phyloP scores from a whole-genome alignment of 2,888 invertebrate genomes.

The Clusia tigrina region DNA sequence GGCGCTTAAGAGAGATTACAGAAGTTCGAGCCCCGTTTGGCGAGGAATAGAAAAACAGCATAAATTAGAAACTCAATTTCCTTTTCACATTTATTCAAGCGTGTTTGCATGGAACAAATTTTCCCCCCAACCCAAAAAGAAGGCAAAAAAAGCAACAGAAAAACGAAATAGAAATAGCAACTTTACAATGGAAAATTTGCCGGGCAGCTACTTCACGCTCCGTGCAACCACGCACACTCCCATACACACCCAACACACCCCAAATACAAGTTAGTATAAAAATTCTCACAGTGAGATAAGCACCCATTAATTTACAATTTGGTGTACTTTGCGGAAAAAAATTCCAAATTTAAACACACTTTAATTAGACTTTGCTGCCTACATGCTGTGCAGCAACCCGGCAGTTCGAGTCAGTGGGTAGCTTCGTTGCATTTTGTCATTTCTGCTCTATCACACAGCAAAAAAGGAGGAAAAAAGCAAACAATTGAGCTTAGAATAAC shows the following conservation, averaged over 20 bases:
- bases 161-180: neutral
- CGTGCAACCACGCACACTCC: conserved; percentile 20
- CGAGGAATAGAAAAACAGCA: conserved; percentile 23
- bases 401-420: no score
- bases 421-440: no score
- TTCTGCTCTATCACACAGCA: no score
- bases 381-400: no score
- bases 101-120: neutral
- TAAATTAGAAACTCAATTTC: conserved; percentile 41
- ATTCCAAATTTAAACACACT: neutral
- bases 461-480: no score
- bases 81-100: conserved; percentile 13
- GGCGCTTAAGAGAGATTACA: neutral
- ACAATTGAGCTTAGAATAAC: no score
- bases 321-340: neutral
- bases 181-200: neutral
- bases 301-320: neutral
- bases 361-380: neutral
- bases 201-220: neutral
- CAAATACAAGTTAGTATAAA: neutral
- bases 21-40: neutral
- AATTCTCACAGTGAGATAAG: no score
- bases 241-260: conserved; percentile 8
- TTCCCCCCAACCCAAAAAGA: neutral
- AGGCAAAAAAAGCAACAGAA: neutral